A percentile compares a stretch with the other conserved stretches of the same genome.
These are phyloP conservation scores for Helostoma temminkii DNA, from an alignment of 2,797 vertebrate species.

Conservation along the genomic window DNA sequence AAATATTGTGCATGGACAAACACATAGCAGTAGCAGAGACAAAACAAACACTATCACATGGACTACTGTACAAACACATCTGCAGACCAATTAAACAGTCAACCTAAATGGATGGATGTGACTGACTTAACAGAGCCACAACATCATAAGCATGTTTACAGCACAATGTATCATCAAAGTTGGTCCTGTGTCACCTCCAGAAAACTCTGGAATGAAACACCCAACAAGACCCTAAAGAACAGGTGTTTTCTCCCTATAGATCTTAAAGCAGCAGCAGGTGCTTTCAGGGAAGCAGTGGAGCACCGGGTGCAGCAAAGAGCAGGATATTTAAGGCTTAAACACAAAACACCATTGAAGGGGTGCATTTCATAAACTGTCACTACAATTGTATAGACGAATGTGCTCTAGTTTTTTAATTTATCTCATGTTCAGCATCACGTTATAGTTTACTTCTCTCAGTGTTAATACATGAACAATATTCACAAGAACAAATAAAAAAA, in stretches of 20 bases:
- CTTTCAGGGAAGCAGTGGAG: background rate
- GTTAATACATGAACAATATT: background rate
- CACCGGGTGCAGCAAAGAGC: background rate
- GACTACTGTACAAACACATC: constrained; percentile 3
- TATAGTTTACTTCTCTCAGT: background rate
- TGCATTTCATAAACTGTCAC: background rate
- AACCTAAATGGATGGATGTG: no score
- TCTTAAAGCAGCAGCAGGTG: background rate
- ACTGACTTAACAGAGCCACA: background rate
- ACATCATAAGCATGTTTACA: background rate
- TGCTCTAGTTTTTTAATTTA: background rate
- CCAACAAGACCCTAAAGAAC: background rate
- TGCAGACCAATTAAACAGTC: constrained; percentile 16
- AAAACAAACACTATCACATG: background rate
- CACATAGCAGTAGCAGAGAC: constrained; percentile 1
- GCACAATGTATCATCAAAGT: background rate
- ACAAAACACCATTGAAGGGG: background rate
- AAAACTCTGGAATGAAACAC: background rate
- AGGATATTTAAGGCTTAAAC: background rate
- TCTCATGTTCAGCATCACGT: background rate
- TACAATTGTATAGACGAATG: background rate
- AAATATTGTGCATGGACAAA: background rate
- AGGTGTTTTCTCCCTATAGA: background rate
- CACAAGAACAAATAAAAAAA: background rate
- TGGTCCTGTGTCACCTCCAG: background rate